These are phyloP conservation scores for Pollachius pollachius DNA, from an alignment of 2,113 vertebrate genomes.

Conservation along the genomic window DNA sequence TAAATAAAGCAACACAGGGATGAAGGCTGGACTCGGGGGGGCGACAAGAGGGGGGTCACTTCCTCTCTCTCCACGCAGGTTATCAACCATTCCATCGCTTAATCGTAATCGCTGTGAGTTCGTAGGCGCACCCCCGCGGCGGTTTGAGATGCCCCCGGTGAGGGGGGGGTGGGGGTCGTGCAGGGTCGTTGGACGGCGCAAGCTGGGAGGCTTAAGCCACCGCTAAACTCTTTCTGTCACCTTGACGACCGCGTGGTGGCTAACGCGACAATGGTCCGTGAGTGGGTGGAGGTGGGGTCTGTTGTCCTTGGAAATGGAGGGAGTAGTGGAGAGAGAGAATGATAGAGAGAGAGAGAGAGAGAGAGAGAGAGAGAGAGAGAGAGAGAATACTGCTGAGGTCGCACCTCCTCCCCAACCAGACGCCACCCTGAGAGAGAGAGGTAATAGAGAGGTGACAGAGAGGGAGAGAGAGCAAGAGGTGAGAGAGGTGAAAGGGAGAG, in stretches of 20 bases:
- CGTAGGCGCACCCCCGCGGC: constrained; percentile 37
- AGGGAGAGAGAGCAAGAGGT: constrained; percentile 50
- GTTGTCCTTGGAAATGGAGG: constrained; percentile 41
- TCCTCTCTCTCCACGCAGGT: constrained; percentile 68
- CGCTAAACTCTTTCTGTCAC: constrained; percentile 36
- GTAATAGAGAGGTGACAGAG: constrained; percentile 51
- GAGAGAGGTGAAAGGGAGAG: constrained; percentile 40
- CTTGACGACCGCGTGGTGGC: constrained; percentile 33
- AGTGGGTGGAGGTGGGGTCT: neutral
- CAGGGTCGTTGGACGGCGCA: too few relatives aligned
- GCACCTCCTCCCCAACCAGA: constrained; percentile 53
- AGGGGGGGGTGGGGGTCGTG: neutral
- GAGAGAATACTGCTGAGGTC: constrained; percentile 51
- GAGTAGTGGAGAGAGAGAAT: constrained; percentile 35
- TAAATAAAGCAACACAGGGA: constrained; percentile 69
- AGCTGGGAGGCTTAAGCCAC: too few relatives aligned
- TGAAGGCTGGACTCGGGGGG: too few relatives aligned
- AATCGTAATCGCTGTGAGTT: constrained; percentile 32
- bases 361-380: constrained; percentile 33
- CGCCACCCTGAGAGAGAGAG: constrained; percentile 27
- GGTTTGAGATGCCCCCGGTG: neutral
- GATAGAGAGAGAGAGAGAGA: constrained; percentile 21
- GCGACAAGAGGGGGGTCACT: constrained; percentile 46
- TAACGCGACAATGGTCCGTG: too few relatives aligned
- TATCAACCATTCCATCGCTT: constrained; percentile 68